Conservation (phyloP, 2,113 vertebrate species). For the Ginglymostoma cirratum region DNA sequence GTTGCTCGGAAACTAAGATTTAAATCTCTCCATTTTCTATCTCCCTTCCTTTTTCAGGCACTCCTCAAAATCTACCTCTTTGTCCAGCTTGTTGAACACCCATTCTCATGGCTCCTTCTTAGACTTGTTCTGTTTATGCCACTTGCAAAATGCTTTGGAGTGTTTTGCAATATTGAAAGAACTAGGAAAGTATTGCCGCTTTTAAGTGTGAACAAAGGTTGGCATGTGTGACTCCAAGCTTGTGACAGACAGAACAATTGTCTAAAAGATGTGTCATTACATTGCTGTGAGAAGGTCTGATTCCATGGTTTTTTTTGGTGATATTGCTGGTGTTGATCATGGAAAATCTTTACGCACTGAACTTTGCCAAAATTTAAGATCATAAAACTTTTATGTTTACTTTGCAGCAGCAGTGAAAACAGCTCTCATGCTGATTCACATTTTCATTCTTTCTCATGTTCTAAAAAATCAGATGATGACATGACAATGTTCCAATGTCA, state of each 20-base stretch:
- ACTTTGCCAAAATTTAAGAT: background rate
- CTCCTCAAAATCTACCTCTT: background rate
- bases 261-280: background rate
- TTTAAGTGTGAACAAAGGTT: background rate
- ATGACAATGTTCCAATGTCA: background rate
- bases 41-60: background rate
- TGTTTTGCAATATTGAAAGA: background rate
- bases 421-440: background rate
- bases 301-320: background rate
- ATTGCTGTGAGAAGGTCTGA: background rate
- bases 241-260: background rate
- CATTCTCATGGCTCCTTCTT: background rate
- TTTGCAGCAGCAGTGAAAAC: background rate
- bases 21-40: background rate
- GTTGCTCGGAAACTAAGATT: background rate
- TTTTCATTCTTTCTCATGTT: background rate
- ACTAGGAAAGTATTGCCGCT: background rate
- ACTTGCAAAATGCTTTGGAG: background rate
- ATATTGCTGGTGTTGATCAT: background rate
- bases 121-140: background rate
- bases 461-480: background rate
- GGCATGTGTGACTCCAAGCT: background rate
- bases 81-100: background rate
- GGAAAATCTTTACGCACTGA: background rate
- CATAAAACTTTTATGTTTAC: background rate